These are phyloP conservation scores for Discoglossus pictus DNA, from an alignment of 2,797 vertebrate genomes.

Conservation along the genomic window DNA sequence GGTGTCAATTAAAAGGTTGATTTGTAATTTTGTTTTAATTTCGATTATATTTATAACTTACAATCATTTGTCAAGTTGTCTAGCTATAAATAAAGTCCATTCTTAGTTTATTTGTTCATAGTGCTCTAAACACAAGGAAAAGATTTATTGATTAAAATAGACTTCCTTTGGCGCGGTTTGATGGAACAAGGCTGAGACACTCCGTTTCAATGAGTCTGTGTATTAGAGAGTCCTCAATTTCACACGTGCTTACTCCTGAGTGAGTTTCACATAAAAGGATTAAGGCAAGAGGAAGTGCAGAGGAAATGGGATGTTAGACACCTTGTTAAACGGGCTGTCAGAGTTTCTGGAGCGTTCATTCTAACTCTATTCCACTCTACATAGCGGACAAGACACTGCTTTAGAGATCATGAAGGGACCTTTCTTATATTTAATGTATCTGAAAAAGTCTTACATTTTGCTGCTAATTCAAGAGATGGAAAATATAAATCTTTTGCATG, in stretches of 20 bases:
- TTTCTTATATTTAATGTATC: constrained; percentile 25
- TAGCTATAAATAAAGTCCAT: too few species aligned
- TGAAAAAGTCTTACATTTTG: too few species aligned
- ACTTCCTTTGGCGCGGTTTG: constrained; percentile 73
- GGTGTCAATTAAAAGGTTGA: too few species aligned
- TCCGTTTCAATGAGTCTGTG: constrained; percentile 70
- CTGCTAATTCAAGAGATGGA: too few species aligned
- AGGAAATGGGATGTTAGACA: constrained; percentile 89
- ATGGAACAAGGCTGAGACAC: constrained; percentile 70
- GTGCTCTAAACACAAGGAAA: constrained; percentile 59
- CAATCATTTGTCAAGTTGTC: too few species aligned
- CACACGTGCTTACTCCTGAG: constrained; percentile 98
- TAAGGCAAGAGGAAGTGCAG: constrained; percentile 84
- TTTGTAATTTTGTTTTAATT: too few species aligned
- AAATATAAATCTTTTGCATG: too few species aligned
- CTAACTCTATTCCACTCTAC: constrained; percentile 82
- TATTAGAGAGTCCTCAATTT: constrained; percentile 96
- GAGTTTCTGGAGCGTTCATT: constrained; percentile 80
- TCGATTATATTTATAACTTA: too few species aligned
- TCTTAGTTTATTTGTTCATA: constrained; percentile 32
- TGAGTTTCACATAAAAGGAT: constrained; percentile 95
- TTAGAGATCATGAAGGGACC: constrained; percentile 59
- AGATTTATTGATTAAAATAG: constrained; percentile 69
- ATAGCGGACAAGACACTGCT: constrained; percentile 72
- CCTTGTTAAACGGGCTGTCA: constrained; percentile 93